These are phyloP conservation scores for Eristalis pertinax DNA, from an alignment of 2,888 invertebrate genomes.

Conservation along the genomic window DNA sequence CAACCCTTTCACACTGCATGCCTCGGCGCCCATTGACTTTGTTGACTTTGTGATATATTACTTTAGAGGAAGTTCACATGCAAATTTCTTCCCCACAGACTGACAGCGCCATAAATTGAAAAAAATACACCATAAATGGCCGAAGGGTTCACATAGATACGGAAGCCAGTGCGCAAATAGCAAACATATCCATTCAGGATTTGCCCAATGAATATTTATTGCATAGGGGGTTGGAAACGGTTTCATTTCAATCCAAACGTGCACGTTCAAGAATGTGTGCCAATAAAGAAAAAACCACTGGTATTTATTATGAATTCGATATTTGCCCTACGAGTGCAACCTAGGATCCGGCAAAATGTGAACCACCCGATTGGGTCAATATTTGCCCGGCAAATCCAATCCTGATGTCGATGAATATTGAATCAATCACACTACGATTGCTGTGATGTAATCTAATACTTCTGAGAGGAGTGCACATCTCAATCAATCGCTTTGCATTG, in stretches of 20 bases:
- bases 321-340: background rate
- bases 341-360: background rate
- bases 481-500: background rate
- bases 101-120: constrained; percentile 41
- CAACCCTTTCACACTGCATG: background rate
- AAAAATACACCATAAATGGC: background rate
- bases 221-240: constrained; percentile 9
- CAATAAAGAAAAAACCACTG: constrained; percentile 7
- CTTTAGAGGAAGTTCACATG: constrained; percentile 11
- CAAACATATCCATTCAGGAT: constrained; percentile 21
- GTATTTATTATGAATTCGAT: constrained; percentile 18
- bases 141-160: background rate
- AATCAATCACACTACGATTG: constrained; percentile 17
- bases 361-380: background rate
- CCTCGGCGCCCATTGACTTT: background rate
- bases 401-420: constrained; percentile 38
- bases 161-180: background rate
- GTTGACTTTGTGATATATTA: constrained; percentile 37
- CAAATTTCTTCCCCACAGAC: constrained; percentile 13
- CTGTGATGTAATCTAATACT: background rate
- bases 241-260: constrained; percentile 35
- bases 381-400: constrained; percentile 19
- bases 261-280: background rate
- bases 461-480: background rate
- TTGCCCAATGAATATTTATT: constrained; percentile 50